Evolutionary conservation across 2,113 vertebrate genomes (phyloP), one percentile per base, ranked within the genome.

Genomic region (Cyprinodon tularosa): DNA sequence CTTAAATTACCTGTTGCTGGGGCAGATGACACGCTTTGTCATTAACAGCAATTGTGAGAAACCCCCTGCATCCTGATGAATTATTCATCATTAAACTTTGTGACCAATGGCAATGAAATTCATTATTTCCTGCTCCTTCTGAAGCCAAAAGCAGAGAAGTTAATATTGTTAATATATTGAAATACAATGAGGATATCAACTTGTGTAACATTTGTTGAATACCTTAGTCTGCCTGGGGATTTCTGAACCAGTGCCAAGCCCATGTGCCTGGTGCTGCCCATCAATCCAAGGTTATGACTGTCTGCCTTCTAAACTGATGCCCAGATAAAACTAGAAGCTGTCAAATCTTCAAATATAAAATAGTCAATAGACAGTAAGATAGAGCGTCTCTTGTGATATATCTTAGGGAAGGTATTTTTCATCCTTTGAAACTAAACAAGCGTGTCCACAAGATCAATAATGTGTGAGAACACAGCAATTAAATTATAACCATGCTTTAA

Each of bases 11-110:
- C 84, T 85, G 84, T 79, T 86, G 77, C 82, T 62, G 74, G 66
- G 81, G 89, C 90, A 93, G 88, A 93, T 91, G 88, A 90, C 76
- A 71, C 39, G 45, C 87, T 86, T 85, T 82, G 82, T 90, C 89
- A 88, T 88, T 84, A 83, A 77, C 77, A 64, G 74, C 57, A 75
- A 77, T 70, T 12, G 67, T 83, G 80, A 84, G 63, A 86, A 86
- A 78, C 85, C 65, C 44, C 72, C 36, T 48, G 76, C 76, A 80
- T 75, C 63, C 59, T 42, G 62, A 85, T 90, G 72, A 90, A 86
- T 88, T 81, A 91, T 91, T 89, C 85, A 91, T 88, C 78, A 71
- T 48, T 48, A 64, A 74, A 81, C 76, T 63, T 85, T 75, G 62
- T 66, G 63, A 85, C 84, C 83, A 84, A 84, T 83, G 70, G 64